These are phyloP conservation scores for Gephyroberyx darwinii DNA, from an alignment of 2,797 vertebrate species.

Conservation along the genomic window DNA sequence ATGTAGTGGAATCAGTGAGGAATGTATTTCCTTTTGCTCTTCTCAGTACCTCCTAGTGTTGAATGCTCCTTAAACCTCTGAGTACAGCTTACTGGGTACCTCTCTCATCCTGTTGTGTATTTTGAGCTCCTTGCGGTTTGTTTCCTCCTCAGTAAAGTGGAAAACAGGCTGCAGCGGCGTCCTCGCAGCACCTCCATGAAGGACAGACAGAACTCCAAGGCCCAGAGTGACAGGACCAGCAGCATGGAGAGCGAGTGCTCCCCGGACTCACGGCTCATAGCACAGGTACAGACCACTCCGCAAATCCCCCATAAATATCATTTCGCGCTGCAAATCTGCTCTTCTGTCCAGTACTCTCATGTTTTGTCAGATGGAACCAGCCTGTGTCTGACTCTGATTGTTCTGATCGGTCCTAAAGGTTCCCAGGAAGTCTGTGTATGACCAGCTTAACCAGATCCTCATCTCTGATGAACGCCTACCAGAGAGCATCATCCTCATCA, in stretches of 20 bases:
- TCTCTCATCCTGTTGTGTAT: neutral
- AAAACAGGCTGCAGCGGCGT: constrained; percentile 78
- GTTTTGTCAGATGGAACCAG: neutral
- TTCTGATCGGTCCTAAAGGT: constrained; percentile 69
- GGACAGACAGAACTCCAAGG: constrained; percentile 85
- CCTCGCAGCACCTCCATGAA: constrained; percentile 85
- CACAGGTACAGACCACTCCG: constrained; percentile 71
- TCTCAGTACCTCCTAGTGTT: too few species aligned
- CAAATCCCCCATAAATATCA: neutral
- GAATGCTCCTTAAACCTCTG: too few species aligned
- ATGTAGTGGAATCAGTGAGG: too few species aligned
- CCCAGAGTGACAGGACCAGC: constrained; percentile 81
- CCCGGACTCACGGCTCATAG: constrained; percentile 76
- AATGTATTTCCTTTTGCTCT: too few species aligned
- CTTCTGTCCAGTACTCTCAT: neutral
- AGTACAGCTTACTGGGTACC: neutral
- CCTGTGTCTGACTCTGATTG: constrained; percentile 16
- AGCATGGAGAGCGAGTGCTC: constrained; percentile 84
- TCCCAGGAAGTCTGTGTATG: constrained; percentile 85
- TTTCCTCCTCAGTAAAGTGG: constrained; percentile 75
- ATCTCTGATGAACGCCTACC: constrained; percentile 85
- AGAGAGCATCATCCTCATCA: constrained; percentile 86
- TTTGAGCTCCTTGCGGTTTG: constrained; percentile 25
- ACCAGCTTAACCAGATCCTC: constrained; percentile 86
- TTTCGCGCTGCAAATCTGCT: neutral